Base-by-base conservation (phyloP, 2,113 vertebrate species). In the Hemibagrus wyckioides region DNA sequence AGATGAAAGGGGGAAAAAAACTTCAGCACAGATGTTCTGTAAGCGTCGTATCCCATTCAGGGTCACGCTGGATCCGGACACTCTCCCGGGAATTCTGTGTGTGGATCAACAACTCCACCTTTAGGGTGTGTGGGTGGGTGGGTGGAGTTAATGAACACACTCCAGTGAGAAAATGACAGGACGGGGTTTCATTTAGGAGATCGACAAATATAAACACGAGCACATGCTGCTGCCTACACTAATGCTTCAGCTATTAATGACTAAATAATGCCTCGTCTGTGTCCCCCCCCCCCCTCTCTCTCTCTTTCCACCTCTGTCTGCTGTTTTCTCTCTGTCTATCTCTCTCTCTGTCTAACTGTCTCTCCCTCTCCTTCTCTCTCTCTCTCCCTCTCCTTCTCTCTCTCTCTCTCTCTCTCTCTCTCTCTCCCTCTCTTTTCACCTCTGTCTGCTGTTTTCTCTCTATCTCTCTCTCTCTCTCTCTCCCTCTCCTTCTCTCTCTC, bases 291-390 rank as follows among this genome's bases (percentile, higher is more conserved):
- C 65, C 14, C n/a, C 0, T 0, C 39, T 41, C 7, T 44, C 2
- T 41, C 2, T 25, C 21, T 41, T 9, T 10, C 0, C 10, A 2
- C n/a, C n/a, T 41, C 9, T 13, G 0, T 41, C 36, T 73, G 17
- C n/a, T n/a, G n/a, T 10, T n/a, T 13, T 67, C 63, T 33, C 13
- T 65, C 28, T n/a, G n/a, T 71, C 33, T 39, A 1, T 2, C 17
- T 36, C 67, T 71, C 33, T 71, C 67, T 39, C 14, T 36, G 8
- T n/a, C n/a, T n/a, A n/a, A n/a, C n/a, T n/a, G n/a, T n/a, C n/a
- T n/a, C n/a, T n/a, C n/a, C n/a, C n/a, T n/a, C 0, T 0, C 39
- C 23, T 2, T 44, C 2, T 25, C 21, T 41, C 21, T 10, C 0
- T 23, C 7, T 41, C 9, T 13, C 0, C 23, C 36, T 73, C 36